Base-by-base conservation (phyloP, 2,113 vertebrate species). In the Camelus bactrianus region DNA sequence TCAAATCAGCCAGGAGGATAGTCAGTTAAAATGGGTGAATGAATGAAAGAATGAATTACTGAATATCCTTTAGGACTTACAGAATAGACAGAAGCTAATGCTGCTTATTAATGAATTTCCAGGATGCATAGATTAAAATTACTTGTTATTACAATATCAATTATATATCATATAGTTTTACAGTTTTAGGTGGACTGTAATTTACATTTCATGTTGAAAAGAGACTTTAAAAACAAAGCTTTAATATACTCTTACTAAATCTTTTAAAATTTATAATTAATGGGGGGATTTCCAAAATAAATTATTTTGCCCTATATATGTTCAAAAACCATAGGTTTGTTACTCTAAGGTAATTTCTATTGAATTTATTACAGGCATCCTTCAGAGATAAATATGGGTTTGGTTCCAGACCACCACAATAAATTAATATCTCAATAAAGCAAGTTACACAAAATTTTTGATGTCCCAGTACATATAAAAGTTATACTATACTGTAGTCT, bases 181-280 rank as follows among this genome's bases (percentile, higher is more conserved):
- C 3, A 17, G 15, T 48, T 26, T 85, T 30, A 50, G 6, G 26
- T 87, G 72, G 56, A 46, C 30, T 83, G 3, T 7, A 89, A 75
- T 93, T 91, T 77, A 6, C 28, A 95, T 82, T 77, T 83, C 6
- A 20, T 73, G 28, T 38, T 46, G n/a, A 95, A 19, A 69, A 92
- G 94, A 94, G 2, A 10, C 6, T 92, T 92, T n/a, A 56, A 87
- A 93, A 91, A 48, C 28, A 60, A 92, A 92, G 32, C 15, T 83
- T 54, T 86, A 58, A 75, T 81, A 83, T 46, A 0, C 6, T 60
- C 15, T 67, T 96, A 46, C 5, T 65, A 87, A 65, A 13, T 82
- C 17, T 38, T 86, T 19, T 89, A n/a, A 15, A 15, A 92, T 93
- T 84, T 83, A 17, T 77, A 95, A 86, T 84, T 73, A 95, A 80